Evolutionary conservation across 2,113 vertebrate species (phyloP), one percentile per base, ranked within the genome.

Genomic region (Martes martes): DNA sequence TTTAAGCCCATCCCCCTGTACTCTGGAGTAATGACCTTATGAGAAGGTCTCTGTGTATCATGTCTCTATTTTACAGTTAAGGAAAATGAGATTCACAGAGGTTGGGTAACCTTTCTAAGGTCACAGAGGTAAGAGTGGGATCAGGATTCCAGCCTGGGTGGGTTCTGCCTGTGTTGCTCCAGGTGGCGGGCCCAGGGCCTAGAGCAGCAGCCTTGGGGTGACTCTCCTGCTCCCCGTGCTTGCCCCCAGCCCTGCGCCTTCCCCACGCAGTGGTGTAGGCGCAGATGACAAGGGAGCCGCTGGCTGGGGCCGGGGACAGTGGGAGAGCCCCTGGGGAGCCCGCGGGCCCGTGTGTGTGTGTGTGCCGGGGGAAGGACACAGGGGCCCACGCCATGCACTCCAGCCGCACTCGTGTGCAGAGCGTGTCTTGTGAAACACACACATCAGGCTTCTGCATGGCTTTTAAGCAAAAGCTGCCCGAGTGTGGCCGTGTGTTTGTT

Each of bases 351-450:
- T 6, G 11, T 10, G 59, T 8, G 23, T 1, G 9, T 8, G 23
- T 1, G 9, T n/a, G 18, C 39, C 15, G 10, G 33, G 73, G 74
- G 21, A 23, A 18, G 14, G 79, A 33, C 14, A n/a, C 2, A 21
- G 52, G 18, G 15, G 19, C 63, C 31, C 21, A 4, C 1, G 1
- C n/a, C 15, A 69, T 39, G 15, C 2, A 31, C 11, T 23, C 24
- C 1, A 0, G 21, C 23, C 3, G 21, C 39, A 28, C 24, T 39
- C n/a, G 39, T 59, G 21, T n/a, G 69, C 55, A 33, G 71, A 69
- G 6, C 15, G 0, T 0, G 5, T 59, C 28, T 78, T 13, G 31
- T 0, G 1, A 59, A 31, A 24, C 73, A 36, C 50, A 16, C 0
- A 16, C 28, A 24, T 36, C 19, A 0, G 42, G 61, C 21, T 1